phyloP scores from a whole-genome alignment of 2,888 invertebrate genomes.

The Volucella zonaria region DNA sequence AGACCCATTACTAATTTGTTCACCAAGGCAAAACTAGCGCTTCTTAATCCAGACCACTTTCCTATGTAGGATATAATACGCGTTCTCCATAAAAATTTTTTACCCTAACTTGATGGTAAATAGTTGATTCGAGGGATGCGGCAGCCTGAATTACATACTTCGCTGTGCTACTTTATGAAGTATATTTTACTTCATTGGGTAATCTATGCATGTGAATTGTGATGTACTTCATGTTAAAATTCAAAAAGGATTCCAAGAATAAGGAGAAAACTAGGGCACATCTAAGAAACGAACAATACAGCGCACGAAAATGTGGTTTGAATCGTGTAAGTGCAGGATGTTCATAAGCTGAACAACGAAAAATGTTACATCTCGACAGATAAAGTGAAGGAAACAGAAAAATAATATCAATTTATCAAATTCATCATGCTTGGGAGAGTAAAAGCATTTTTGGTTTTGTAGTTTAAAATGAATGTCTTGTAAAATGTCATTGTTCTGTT shows the following conservation, averaged over 20 bases:
- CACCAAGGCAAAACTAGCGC: too few species aligned
- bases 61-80: constrained; percentile 44
- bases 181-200: constrained; percentile 51
- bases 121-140: not conserved
- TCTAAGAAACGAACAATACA: constrained; percentile 4
- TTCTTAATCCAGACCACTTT: not conserved
- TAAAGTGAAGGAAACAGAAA: too few species aligned
- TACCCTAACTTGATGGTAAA: not conserved
- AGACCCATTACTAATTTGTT: too few species aligned
- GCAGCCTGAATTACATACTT: constrained; percentile 19
- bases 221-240: constrained; percentile 11
- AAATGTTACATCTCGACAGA: not conserved
- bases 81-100: constrained; percentile 42
- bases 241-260: constrained; percentile 1
- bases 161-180: not conserved
- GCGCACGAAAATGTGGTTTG: constrained; percentile 23
- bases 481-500: too few species aligned
- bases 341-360: not conserved
- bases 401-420: too few species aligned
- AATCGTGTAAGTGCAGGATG: not conserved
- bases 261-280: constrained; percentile 1
- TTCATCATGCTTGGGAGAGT: too few species aligned
- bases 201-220: constrained; percentile 39
- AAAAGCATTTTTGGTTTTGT: too few species aligned
- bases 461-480: too few species aligned